Percentiles rank a stretch among this genome's conserved stretches.
Evolutionary conservation across 2,113 vertebrate genomes (phyloP).

Genomic region (Brachyistius frenatus): DNA sequence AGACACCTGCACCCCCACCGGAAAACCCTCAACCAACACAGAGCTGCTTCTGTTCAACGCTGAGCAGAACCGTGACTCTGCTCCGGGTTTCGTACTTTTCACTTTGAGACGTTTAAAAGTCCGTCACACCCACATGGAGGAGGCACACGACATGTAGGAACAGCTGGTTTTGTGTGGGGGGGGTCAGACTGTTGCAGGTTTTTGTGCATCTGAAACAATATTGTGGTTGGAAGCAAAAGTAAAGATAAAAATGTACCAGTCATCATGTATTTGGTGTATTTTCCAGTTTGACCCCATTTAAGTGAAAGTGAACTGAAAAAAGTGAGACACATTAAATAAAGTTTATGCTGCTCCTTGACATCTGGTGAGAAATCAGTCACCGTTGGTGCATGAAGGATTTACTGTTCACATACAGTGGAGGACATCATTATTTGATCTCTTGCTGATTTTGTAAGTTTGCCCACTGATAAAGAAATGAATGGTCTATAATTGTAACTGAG

Average conservation of each 20-base stretch:
- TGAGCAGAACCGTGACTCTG: too few species aligned
- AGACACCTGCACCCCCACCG: not conserved
- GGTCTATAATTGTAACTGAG: too few species aligned
- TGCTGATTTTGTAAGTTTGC: too few species aligned
- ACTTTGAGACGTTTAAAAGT: conserved; percentile 9
- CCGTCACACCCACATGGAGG: conserved; percentile 1
- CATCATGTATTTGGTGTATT: not conserved
- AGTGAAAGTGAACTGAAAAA: not conserved
- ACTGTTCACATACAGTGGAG: not conserved
- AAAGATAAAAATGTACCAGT: not conserved
- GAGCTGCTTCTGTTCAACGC: not conserved
- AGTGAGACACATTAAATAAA: not conserved
- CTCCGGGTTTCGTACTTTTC: not conserved
- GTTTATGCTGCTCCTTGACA: too few species aligned
- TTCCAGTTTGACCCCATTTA: not conserved
- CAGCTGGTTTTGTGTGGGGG: not conserved
- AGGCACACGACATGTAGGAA: not conserved
- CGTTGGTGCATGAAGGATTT: conserved; percentile 3
- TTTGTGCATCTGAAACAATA: not conserved
- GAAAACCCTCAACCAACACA: not conserved
- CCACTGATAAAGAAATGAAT: too few species aligned
- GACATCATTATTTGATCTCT: too few species aligned
- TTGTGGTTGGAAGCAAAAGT: not conserved
- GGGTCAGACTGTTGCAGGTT: not conserved
- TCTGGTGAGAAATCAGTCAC: conserved; percentile 12